Evolutionary conservation across 1,140 invertebrate species (phyloP).

Genomic region (Heliconius hermathena): DNA sequence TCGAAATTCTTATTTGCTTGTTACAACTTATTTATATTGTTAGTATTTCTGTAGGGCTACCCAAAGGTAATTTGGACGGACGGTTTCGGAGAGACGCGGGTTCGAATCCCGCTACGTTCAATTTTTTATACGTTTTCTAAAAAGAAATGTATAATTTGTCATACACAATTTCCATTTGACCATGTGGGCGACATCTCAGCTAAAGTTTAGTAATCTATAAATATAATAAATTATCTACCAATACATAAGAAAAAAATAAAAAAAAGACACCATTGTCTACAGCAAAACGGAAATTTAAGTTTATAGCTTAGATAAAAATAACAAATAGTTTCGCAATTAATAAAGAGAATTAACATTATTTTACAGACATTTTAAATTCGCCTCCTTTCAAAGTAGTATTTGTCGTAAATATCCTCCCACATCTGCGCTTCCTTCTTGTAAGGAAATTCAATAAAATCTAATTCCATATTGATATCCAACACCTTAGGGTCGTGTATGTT

Average conservation of each 20-base stretch:
- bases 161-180: too few relatives aligned
- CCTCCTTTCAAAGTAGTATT: slow-evolving; percentile 50
- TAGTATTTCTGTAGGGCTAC: too few relatives aligned
- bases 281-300: not conserved
- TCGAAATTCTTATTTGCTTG: too few relatives aligned
- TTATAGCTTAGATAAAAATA: not conserved
- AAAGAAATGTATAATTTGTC: too few relatives aligned
- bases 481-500: slow-evolving; percentile 46
- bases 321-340: not conserved
- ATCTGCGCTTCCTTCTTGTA: slow-evolving; percentile 39
- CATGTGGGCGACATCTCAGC: too few relatives aligned
- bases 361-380: not conserved
- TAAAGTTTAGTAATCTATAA: too few relatives aligned
- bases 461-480: slow-evolving; percentile 54
- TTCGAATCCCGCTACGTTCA: too few relatives aligned
- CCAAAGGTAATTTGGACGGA: too few relatives aligned
- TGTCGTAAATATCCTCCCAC: slow-evolving; percentile 70
- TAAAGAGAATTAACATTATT: not conserved
- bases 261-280: not conserved
- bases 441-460: slow-evolving; percentile 55
- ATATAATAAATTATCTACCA: not conserved
- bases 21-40: too few relatives aligned
- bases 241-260: not conserved
- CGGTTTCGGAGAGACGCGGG: too few relatives aligned
- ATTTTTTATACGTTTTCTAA: too few relatives aligned